Evolutionary conservation across 2,888 invertebrate genomes (phyloP).

Genomic region (Thymelicus sylvestris): DNA sequence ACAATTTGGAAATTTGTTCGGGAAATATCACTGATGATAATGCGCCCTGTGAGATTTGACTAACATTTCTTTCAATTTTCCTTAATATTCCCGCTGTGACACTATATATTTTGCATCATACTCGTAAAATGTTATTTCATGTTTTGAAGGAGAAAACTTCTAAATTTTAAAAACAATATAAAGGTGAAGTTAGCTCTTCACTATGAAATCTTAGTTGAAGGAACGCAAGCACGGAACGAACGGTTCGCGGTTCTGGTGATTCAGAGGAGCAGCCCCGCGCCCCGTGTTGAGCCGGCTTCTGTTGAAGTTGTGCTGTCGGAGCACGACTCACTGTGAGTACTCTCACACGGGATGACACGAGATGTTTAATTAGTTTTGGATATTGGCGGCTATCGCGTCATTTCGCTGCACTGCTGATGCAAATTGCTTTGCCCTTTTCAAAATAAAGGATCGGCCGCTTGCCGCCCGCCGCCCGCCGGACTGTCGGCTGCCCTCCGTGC

Average conservation of each 20-base stretch:
- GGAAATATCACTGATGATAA: constrained; percentile 7
- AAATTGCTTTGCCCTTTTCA: constrained; percentile 31
- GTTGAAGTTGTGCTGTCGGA: too few species aligned
- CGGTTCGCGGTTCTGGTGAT: too few species aligned
- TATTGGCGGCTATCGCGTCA: constrained; percentile 21
- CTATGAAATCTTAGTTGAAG: too few species aligned
- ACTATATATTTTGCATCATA: background rate
- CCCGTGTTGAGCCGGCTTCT: too few species aligned
- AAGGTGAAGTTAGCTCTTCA: too few species aligned
- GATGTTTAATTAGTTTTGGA: constrained; percentile 22
- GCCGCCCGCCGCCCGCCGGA: constrained; percentile 17
- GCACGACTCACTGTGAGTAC: too few species aligned
- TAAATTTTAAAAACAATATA: too few species aligned
- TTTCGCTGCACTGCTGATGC: constrained; percentile 35
- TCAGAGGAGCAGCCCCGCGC: too few species aligned
- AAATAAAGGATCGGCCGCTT: constrained; percentile 27
- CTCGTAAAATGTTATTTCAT: background rate
- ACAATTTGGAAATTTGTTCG: constrained; percentile 20
- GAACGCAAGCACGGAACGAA: too few species aligned
- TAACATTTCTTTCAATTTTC: constrained; percentile 8
- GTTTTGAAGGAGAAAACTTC: too few species aligned
- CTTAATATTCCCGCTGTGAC: background rate
- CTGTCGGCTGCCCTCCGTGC: background rate
- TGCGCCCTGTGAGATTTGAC: background rate
- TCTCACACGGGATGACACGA: too few species aligned